Evolutionary conservation across 2,888 invertebrate genomes (phyloP).

Genomic region (Phortica okadai): DNA sequence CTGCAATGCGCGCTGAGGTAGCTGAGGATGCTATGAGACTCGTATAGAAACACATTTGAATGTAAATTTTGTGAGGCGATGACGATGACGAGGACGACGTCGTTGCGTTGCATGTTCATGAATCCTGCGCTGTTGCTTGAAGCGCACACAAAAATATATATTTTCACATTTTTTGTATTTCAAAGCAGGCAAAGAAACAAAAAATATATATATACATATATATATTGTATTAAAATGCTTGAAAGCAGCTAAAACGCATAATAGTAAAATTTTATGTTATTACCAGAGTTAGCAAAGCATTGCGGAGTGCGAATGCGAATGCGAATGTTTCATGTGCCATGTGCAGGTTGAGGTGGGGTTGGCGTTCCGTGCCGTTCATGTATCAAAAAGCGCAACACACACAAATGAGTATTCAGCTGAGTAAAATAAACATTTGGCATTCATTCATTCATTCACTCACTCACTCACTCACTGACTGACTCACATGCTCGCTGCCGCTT

Average conservation of each 20-base stretch:
- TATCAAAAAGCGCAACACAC: slow-evolving; percentile 51
- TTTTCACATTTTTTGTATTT: too few species aligned
- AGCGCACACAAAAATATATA: slow-evolving; percentile 2
- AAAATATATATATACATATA: slow-evolving; percentile 56
- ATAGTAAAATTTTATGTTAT: slow-evolving; percentile 75
- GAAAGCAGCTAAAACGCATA: slow-evolving; percentile 73
- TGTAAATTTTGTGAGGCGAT: slow-evolving; percentile 63
- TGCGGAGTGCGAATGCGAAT: not conserved
- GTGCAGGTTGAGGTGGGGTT: too few species aligned
- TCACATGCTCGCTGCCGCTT: not conserved
- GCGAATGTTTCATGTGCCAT: too few species aligned
- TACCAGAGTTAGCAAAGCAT: slow-evolving; percentile 49
- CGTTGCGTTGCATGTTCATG: slow-evolving; percentile 62
- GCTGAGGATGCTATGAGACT: too few species aligned
- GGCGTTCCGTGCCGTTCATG: too few species aligned
- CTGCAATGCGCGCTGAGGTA: too few species aligned
- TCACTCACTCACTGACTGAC: not conserved
- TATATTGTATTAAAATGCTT: slow-evolving; percentile 73
- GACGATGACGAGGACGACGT: too few species aligned
- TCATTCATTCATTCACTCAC: slow-evolving; percentile 12
- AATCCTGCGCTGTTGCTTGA: slow-evolving; percentile 54
- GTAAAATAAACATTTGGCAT: slow-evolving; percentile 46
- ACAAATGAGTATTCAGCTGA: slow-evolving; percentile 43
- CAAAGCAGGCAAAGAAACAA: slow-evolving; percentile 38
- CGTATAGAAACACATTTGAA: slow-evolving; percentile 65